These are phyloP conservation scores for Rutpela maculata DNA, from an alignment of 2,888 invertebrate genomes.

Conservation along the genomic window DNA sequence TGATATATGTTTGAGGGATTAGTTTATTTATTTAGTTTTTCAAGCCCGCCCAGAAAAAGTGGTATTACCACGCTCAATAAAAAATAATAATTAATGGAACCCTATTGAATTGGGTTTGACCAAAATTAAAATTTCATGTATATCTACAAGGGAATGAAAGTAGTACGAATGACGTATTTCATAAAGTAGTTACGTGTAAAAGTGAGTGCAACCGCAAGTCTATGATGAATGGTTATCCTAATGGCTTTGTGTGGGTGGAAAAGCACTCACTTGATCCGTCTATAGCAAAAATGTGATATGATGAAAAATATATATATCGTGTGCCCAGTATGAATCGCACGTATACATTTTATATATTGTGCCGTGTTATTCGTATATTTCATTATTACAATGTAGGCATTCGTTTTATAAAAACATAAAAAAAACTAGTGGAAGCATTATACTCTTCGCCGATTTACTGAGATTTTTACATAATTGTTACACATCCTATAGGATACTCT, in stretches of 20 bases:
- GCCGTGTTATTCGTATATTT: not conserved
- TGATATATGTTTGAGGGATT: too few relatives aligned
- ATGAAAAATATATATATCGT: slow-evolving; percentile 22
- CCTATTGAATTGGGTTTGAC: slow-evolving; percentile 19
- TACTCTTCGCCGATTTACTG: too few relatives aligned
- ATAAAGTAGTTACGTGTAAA: slow-evolving; percentile 35
- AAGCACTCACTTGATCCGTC: slow-evolving; percentile 34
- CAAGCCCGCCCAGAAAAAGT: not conserved
- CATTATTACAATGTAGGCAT: too few relatives aligned
- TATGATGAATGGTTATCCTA: slow-evolving; percentile 32
- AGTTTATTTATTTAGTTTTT: too few relatives aligned
- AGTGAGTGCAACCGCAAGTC: slow-evolving; percentile 30
- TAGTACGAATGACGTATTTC: slow-evolving; percentile 29
- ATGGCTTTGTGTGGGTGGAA: slow-evolving; percentile 36
- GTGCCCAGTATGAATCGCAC: slow-evolving; percentile 2
- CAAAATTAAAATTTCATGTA: slow-evolving; percentile 32
- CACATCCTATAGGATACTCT: too few relatives aligned
- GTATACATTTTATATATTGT: not conserved
- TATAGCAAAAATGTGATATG: slow-evolving; percentile 23
- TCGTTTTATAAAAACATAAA: too few relatives aligned
- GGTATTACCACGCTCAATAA: not conserved
- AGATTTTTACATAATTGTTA: too few relatives aligned
- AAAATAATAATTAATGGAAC: slow-evolving; percentile 29
- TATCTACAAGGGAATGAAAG: slow-evolving; percentile 7
- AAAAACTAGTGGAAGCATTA: too few relatives aligned